A percentile compares a stretch with the other conserved stretches of the same genome.
phyloP scores from a whole-genome alignment of 1,140 invertebrate species.

The Phenacoccus solenopsis region DNA sequence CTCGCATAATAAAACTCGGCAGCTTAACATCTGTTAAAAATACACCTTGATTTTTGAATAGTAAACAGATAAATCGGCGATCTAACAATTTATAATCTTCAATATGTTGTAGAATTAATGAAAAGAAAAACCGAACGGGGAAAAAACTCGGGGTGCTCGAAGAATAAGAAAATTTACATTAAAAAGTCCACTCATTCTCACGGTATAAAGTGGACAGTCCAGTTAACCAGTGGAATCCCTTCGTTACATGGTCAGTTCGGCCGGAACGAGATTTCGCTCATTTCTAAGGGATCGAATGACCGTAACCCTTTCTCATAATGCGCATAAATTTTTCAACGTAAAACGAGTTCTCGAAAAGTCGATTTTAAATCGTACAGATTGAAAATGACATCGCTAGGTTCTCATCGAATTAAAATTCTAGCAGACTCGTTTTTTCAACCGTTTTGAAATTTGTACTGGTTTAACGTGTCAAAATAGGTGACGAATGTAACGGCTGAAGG shows the following conservation, averaged over 20 bases:
- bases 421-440: background rate
- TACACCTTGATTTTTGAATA: slow-evolving; percentile 14
- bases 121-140: background rate
- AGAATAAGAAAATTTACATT: slow-evolving; percentile 16
- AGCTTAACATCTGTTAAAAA: background rate
- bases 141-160: background rate
- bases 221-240: background rate
- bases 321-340: background rate
- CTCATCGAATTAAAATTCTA: background rate
- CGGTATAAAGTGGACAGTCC: slow-evolving; percentile 12
- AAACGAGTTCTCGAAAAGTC: background rate
- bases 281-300: slow-evolving; percentile 1
- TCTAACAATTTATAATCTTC: slow-evolving; percentile 17
- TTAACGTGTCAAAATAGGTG: background rate
- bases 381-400: background rate
- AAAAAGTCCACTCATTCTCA: slow-evolving; percentile 11
- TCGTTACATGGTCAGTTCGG: background rate
- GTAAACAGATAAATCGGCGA: slow-evolving; percentile 5
- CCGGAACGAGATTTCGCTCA: background rate
- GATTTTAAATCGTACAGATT: background rate
- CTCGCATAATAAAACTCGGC: background rate
- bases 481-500: no score
- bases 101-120: slow-evolving; percentile 13
- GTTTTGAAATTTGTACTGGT: slow-evolving; percentile 2
- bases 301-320: background rate